phyloP scores from a whole-genome alignment of 2,888 invertebrate species.

The Mythimna lalbum region DNA sequence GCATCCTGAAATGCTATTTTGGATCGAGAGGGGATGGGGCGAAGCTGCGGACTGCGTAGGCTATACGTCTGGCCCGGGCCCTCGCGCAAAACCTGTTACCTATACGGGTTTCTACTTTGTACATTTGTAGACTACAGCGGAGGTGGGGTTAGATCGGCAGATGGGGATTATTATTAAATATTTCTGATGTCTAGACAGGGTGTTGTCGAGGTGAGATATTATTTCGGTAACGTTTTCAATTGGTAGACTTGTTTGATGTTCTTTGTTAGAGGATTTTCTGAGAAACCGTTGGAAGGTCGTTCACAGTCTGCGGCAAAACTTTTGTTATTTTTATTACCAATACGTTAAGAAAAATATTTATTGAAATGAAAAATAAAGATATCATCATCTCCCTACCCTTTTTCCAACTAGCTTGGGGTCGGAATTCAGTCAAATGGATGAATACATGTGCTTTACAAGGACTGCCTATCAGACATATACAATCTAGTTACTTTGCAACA shows the following conservation, averaged over 20 bases:
- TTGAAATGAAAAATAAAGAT: background rate
- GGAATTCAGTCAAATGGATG: too few relatives aligned
- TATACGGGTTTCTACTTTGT: constrained; percentile 29
- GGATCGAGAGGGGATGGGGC: constrained; percentile 37
- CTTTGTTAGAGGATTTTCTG: background rate
- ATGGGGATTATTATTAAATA: constrained; percentile 35
- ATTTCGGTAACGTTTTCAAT: constrained; percentile 12
- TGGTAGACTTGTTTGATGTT: constrained; percentile 13
- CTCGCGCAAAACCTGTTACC: constrained; percentile 45
- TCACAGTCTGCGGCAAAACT: background rate
- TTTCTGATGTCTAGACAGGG: constrained; percentile 45
- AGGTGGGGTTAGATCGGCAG: constrained; percentile 27
- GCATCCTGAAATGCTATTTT: constrained; percentile 58
- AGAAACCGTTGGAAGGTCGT: constrained; percentile 1
- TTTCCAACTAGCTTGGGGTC: too few relatives aligned
- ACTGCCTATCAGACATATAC: too few relatives aligned
- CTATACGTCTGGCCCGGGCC: constrained; percentile 47
- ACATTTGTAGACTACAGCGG: constrained; percentile 2
- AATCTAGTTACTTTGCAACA: too few relatives aligned
- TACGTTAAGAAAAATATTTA: background rate
- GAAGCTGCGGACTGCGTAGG: constrained; percentile 19
- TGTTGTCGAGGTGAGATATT: constrained; percentile 11
- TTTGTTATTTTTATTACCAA: background rate
- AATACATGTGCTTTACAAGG: too few relatives aligned
- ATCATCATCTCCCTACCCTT: too few relatives aligned